Percentiles rank a stretch among this genome's conserved stretches.
Conservation (phyloP, 2,888 invertebrate species). For the Isotomurus palustris region DNA sequence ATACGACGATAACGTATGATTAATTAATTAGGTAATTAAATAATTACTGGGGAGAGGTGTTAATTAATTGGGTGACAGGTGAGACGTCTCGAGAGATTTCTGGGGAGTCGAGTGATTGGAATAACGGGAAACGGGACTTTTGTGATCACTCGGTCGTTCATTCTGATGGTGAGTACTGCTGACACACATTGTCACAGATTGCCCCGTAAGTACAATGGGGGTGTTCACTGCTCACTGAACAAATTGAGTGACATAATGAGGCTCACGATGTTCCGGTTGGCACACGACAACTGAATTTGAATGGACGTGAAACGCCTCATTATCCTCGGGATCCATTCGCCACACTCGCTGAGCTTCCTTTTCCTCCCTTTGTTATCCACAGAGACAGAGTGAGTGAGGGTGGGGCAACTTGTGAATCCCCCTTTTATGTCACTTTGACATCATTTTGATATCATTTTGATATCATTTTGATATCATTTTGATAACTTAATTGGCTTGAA, state of each 20-base stretch:
- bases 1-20: slow-evolving; percentile 36
- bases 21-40: not conserved
- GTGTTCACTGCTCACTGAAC: too few species aligned
- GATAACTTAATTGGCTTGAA: too few species aligned
- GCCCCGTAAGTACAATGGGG: too few species aligned
- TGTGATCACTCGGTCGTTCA: slow-evolving; percentile 39
- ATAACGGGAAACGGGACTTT: slow-evolving; percentile 38
- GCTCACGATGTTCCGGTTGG: not conserved
- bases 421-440: too few species aligned
- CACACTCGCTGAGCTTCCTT: too few species aligned
- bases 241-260: not conserved
- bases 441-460: too few species aligned
- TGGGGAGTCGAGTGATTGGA: slow-evolving; percentile 32
- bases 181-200: too few species aligned
- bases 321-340: too few species aligned
- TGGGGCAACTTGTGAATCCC: not conserved
- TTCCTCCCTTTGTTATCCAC: too few species aligned
- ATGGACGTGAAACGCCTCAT: too few species aligned
- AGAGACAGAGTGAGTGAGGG: not conserved
- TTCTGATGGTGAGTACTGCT: slow-evolving; percentile 45
- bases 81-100: slow-evolving; percentile 32
- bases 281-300: too few species aligned
- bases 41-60: not conserved
- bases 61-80: slow-evolving; percentile 20
- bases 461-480: too few species aligned